Evolutionary conservation across 1,140 invertebrate genomes (phyloP).

Genomic region (Cryptotermes secundus): DNA sequence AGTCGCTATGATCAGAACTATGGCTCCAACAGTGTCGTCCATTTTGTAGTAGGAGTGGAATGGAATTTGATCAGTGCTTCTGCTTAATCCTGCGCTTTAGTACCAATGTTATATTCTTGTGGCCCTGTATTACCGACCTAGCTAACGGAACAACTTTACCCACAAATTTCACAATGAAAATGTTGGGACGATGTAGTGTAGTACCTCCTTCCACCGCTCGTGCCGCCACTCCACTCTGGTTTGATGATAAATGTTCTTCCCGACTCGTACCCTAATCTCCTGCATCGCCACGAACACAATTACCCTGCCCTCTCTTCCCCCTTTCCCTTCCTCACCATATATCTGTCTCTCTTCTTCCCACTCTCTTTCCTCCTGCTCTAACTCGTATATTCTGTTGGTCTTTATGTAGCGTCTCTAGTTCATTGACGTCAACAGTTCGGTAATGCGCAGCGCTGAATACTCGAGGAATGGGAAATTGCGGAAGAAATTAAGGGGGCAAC

Average conservation of each 20-base stretch:
- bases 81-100: too few species aligned
- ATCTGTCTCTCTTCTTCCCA: not conserved
- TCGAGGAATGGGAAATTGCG: not conserved
- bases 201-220: not conserved
- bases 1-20: too few species aligned
- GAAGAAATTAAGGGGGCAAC: not conserved
- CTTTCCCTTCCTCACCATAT: not conserved
- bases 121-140: not conserved
- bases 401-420: not conserved
- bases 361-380: not conserved
- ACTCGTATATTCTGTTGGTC: not conserved
- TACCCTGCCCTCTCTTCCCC: slow-evolving; percentile 18
- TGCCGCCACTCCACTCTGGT: not conserved
- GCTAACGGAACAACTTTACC: not conserved
- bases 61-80: too few species aligned
- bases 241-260: slow-evolving; percentile 33
- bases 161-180: slow-evolving; percentile 18
- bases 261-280: slow-evolving; percentile 31
- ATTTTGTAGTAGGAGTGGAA: too few species aligned
- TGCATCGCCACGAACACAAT: slow-evolving; percentile 33
- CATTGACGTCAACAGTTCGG: slow-evolving; percentile 5
- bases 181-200: not conserved
- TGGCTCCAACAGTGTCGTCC: too few species aligned
- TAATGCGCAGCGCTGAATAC: not conserved
- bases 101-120: not conserved